These are phyloP conservation scores for Polypterus senegalus DNA, from an alignment of 2,113 vertebrate species.

Conservation along the genomic window DNA sequence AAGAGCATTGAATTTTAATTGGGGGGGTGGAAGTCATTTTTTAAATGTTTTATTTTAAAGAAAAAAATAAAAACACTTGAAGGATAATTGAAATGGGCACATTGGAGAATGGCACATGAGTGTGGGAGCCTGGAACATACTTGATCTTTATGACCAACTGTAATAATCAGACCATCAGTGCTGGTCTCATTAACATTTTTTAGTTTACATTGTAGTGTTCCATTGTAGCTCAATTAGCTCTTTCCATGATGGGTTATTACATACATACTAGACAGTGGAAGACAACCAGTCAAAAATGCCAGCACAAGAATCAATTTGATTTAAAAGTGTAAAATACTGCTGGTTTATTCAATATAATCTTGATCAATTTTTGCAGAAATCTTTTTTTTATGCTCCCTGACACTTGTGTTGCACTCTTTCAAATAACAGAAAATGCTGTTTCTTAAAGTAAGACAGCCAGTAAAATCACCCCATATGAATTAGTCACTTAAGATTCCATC, in stretches of 20 bases:
- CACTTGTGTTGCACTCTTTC: slow-evolving; percentile 12
- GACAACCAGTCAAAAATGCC: slow-evolving; percentile 18
- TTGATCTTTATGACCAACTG: slow-evolving; percentile 92
- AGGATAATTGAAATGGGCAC: slow-evolving; percentile 73
- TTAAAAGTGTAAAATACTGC: not conserved
- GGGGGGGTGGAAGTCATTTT: slow-evolving; percentile 29
- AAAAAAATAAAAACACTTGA: slow-evolving; percentile 65
- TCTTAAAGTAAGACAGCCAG: too few species aligned
- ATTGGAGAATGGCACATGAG: slow-evolving; percentile 50
- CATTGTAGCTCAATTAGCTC: slow-evolving; percentile 33
- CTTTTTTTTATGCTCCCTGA: slow-evolving; percentile 10
- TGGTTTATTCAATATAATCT: slow-evolving; percentile 22
- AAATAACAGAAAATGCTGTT: too few species aligned
- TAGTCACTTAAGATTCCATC: too few species aligned
- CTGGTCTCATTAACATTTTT: slow-evolving; percentile 43
- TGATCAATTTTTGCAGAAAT: slow-evolving; percentile 14
- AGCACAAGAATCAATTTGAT: too few species aligned
- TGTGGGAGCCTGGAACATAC: slow-evolving; percentile 75
- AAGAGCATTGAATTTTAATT: slow-evolving; percentile 9
- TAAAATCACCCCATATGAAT: too few species aligned
- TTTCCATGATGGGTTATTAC: slow-evolving; percentile 7
- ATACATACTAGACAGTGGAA: slow-evolving; percentile 20
- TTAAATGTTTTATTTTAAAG: too few species aligned
- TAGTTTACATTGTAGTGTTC: slow-evolving; percentile 62
- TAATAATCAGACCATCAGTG: slow-evolving; percentile 63